Conservation (phyloP, 2,113 vertebrate species). For the Arizona elegans region DNA sequence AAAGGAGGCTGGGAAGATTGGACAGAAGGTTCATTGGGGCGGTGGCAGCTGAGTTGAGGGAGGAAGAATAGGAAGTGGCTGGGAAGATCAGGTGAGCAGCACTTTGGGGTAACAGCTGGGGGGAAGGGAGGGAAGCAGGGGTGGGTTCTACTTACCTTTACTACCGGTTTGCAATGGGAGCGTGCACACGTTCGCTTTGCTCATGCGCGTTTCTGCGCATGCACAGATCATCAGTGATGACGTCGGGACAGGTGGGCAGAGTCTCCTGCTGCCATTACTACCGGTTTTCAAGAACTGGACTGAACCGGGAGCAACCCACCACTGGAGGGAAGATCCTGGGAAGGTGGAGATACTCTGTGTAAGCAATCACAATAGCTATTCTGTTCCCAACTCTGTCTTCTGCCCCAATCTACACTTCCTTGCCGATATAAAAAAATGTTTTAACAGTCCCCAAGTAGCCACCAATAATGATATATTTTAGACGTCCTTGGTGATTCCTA, state of each 20-base stretch:
- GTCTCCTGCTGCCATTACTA: no score
- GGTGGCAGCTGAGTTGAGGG: not conserved
- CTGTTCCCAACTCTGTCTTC: not conserved
- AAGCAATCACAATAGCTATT: not conserved
- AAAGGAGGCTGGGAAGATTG: not conserved
- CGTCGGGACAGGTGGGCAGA: no score
- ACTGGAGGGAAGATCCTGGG: not conserved
- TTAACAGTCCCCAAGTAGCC: not conserved
- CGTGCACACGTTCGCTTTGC: no score
- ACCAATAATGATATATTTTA: not conserved
- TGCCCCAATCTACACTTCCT: not conserved
- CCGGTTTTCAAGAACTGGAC: no score
- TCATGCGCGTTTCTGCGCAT: no score
- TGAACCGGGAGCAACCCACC: no score
- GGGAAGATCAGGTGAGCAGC: not conserved
- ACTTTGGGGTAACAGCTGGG: not conserved
- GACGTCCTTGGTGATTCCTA: not conserved
- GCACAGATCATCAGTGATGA: no score
- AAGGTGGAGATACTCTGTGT: not conserved
- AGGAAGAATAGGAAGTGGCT: not conserved
- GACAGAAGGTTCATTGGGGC: not conserved
- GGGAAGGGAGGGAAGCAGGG: no score
- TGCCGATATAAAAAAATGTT: not conserved
- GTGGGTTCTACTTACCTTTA: no score
- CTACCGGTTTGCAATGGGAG: no score